These are phyloP conservation scores for Helicoverpa armigera DNA, from an alignment of 1,140 invertebrate genomes.

Conservation along the genomic window DNA sequence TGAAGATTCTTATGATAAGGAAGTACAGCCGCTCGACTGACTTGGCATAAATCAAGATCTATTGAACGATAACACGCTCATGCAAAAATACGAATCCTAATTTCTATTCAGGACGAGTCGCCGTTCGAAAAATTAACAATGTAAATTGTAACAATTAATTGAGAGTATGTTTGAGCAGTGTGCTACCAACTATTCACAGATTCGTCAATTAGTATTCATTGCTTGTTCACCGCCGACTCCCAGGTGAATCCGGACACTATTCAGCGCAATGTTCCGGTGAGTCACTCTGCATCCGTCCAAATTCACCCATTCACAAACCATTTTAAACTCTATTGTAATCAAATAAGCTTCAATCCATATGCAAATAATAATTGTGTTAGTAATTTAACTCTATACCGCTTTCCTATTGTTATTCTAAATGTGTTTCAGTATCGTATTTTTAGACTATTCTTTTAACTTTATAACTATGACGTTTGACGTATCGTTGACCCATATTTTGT, in stretches of 20 bases:
- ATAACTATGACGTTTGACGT: slow-evolving; percentile 54
- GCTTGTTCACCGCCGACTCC: slow-evolving; percentile 47
- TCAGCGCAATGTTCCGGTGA: slow-evolving; percentile 74
- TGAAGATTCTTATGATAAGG: slow-evolving; percentile 32
- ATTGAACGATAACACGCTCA: slow-evolving; percentile 23
- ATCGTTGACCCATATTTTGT: slow-evolving; percentile 63
- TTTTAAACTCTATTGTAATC: slow-evolving; percentile 46
- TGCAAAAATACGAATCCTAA: slow-evolving; percentile 26
- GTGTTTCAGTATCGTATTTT: slow-evolving; percentile 60
- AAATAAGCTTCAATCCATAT: slow-evolving; percentile 19
- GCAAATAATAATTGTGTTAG: slow-evolving; percentile 17
- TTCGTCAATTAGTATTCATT: slow-evolving; percentile 60
- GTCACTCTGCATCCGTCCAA: slow-evolving; percentile 67
- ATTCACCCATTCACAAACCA: slow-evolving; percentile 3
- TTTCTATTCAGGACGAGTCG: slow-evolving; percentile 39
- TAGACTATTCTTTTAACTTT: slow-evolving; percentile 60
- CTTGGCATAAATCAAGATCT: slow-evolving; percentile 32
- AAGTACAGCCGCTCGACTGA: slow-evolving; percentile 17
- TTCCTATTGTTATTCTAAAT: slow-evolving; percentile 67
- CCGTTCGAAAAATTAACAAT: slow-evolving; percentile 37
- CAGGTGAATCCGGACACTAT: slow-evolving; percentile 66
- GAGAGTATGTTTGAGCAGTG: slow-evolving; percentile 14
- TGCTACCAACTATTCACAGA: slow-evolving; percentile 32
- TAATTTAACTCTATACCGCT: slow-evolving; percentile 54
- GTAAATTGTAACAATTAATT: slow-evolving; percentile 48